Conservation (phyloP, 2,888 invertebrate species). For the Thecocarcelia acutangulata region DNA sequence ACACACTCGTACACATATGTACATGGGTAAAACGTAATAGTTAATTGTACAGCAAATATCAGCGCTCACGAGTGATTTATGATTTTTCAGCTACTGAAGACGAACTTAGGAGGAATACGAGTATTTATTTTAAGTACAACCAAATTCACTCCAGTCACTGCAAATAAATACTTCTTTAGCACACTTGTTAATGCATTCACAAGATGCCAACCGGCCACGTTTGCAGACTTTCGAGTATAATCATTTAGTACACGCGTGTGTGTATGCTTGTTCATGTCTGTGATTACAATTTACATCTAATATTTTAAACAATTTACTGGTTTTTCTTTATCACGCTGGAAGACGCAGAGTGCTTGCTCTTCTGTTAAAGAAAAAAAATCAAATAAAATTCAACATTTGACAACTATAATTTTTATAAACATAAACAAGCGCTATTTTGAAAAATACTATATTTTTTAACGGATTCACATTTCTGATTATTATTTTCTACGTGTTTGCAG, state of each 20-base stretch:
- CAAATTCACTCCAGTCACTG: constrained; percentile 10
- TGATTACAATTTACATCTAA: constrained; percentile 25
- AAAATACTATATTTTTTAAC: no score
- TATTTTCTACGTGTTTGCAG: no score
- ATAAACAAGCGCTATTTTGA: no score
- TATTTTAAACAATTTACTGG: constrained; percentile 24
- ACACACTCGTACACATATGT: constrained; percentile 9
- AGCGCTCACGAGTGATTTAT: constrained; percentile 59
- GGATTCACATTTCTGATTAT: no score
- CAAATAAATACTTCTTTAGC: background rate
- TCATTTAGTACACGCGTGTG: background rate
- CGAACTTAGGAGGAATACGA: constrained; percentile 41
- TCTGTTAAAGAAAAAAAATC: background rate
- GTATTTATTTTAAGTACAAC: constrained; percentile 11
- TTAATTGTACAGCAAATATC: constrained; percentile 59
- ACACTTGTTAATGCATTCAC: constrained; percentile 22
- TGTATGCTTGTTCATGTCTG: background rate
- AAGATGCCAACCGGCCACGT: constrained; percentile 7
- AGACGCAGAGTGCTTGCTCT: constrained; percentile 1
- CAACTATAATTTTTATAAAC: background rate
- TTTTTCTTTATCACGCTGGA: background rate
- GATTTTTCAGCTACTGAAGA: constrained; percentile 54
- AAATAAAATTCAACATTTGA: constrained; percentile 1
- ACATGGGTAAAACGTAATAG: constrained; percentile 48
- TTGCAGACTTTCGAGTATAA: background rate